phyloP scores from a whole-genome alignment of 2,888 invertebrate genomes.

The Choristoneura rosaceana region DNA sequence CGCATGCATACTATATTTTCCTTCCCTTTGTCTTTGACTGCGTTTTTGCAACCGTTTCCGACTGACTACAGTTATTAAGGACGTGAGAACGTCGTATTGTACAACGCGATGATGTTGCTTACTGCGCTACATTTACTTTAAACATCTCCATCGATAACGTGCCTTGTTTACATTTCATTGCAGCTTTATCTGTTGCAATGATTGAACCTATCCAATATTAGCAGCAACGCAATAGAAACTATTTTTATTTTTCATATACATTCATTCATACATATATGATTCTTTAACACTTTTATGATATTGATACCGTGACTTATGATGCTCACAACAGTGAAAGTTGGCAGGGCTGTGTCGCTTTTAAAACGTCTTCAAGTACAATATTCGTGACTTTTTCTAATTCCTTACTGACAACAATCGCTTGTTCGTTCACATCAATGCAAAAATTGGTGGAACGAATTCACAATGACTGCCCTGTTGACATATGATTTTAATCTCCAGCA shows the following conservation, averaged over 20 bases:
- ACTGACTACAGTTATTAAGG: constrained; percentile 76
- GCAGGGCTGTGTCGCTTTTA: constrained; percentile 13
- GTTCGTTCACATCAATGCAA: constrained; percentile 47
- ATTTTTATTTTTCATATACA: background rate
- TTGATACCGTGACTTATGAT: constrained; percentile 39
- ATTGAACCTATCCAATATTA: constrained; percentile 43
- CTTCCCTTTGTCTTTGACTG: constrained; percentile 77
- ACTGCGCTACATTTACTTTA: constrained; percentile 68
- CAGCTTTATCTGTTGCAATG: constrained; percentile 48
- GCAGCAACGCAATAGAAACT: constrained; percentile 47
- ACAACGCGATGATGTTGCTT: constrained; percentile 60
- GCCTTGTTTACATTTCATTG: constrained; percentile 60
- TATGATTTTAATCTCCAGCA: constrained; percentile 49
- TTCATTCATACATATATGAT: constrained; percentile 2
- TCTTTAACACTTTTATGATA: constrained; percentile 32
- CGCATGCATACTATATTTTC: constrained; percentile 69
- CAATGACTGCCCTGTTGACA: constrained; percentile 58
- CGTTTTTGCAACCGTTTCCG: constrained; percentile 82
- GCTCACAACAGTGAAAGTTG: constrained; percentile 38
- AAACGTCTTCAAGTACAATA: constrained; percentile 27
- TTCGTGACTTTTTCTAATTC: constrained; percentile 34
- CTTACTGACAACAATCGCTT: constrained; percentile 39
- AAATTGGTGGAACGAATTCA: constrained; percentile 63
- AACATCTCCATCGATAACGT: constrained; percentile 56
- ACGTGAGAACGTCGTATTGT: constrained; percentile 74